Evolutionary conservation across 2,113 vertebrate species (phyloP).

Genomic region (Syngnathus scovelli): DNA sequence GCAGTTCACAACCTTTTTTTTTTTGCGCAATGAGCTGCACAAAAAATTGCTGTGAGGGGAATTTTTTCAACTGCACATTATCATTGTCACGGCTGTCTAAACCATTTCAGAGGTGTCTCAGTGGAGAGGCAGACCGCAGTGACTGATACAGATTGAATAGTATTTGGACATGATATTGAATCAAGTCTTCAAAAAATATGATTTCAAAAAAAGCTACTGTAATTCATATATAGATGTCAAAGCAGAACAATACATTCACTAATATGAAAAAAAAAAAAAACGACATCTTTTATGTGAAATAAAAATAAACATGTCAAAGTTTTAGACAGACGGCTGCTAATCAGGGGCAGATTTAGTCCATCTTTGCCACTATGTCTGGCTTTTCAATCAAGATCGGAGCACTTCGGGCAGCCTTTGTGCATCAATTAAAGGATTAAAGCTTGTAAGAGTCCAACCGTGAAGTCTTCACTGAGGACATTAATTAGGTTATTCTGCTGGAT

Average conservation of each 20-base stretch:
- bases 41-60: conserved; percentile 8
- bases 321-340: neutral
- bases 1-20: conserved; percentile 2
- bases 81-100: conserved; percentile 16
- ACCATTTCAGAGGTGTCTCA: conserved; percentile 25
- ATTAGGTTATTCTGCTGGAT: conserved; percentile 50
- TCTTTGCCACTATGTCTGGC: conserved; percentile 20
- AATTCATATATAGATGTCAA: conserved; percentile 18
- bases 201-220: conserved; percentile 4
- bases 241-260: conserved; percentile 15
- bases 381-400: conserved; percentile 29
- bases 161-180: conserved; percentile 24
- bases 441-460: conserved; percentile 38
- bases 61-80: conserved; percentile 7
- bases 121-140: conserved; percentile 18
- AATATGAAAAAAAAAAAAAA: neutral
- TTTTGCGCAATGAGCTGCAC: conserved; percentile 10
- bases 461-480: conserved; percentile 41
- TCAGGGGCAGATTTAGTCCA: conserved; percentile 1
- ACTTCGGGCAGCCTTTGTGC: conserved; percentile 26
- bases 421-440: conserved; percentile 55
- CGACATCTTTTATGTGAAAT: neutral
- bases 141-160: conserved; percentile 6
- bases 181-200: conserved; percentile 9
- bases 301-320: neutral